A percentile compares a stretch with the other conserved stretches of the same genome.
These are phyloP conservation scores for Myodes glareolus DNA, from an alignment of 2,113 vertebrate genomes.

Conservation along the genomic window DNA sequence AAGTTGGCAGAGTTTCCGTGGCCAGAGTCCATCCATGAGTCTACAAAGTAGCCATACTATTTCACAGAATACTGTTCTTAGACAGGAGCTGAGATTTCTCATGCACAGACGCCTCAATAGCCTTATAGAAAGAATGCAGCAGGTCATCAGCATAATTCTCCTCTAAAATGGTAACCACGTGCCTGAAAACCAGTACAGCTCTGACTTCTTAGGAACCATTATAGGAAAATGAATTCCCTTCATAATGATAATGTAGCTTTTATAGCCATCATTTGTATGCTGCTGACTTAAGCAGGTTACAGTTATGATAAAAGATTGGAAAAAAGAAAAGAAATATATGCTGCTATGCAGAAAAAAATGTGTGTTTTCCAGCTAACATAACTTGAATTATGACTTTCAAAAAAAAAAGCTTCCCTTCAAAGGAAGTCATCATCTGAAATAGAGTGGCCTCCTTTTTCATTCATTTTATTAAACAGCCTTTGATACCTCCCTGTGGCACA, in stretches of 20 bases:
- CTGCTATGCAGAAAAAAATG: background rate
- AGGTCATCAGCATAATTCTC: background rate
- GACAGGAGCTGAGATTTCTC: background rate
- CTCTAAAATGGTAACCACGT: background rate
- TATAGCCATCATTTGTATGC: background rate
- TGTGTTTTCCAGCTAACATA: background rate
- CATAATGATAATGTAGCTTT: background rate
- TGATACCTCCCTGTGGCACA: background rate
- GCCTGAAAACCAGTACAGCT: conserved; percentile 5
- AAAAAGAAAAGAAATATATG: conserved; percentile 12
- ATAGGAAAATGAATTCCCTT: background rate
- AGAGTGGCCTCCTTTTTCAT: background rate
- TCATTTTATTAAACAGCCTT: conserved; percentile 6
- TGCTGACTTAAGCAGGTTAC: background rate
- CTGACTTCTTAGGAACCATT: background rate
- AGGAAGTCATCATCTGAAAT: background rate
- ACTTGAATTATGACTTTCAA: conserved; percentile 15
- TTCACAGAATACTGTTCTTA: background rate
- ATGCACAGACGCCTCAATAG: background rate
- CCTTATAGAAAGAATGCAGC: background rate
- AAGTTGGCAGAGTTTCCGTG: background rate
- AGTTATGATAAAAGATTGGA: background rate
- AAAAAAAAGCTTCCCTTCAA: background rate
- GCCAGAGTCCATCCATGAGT: background rate
- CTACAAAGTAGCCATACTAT: background rate